Conservation (phyloP, 2,888 invertebrate species). For the Cactoblastis cactorum region DNA sequence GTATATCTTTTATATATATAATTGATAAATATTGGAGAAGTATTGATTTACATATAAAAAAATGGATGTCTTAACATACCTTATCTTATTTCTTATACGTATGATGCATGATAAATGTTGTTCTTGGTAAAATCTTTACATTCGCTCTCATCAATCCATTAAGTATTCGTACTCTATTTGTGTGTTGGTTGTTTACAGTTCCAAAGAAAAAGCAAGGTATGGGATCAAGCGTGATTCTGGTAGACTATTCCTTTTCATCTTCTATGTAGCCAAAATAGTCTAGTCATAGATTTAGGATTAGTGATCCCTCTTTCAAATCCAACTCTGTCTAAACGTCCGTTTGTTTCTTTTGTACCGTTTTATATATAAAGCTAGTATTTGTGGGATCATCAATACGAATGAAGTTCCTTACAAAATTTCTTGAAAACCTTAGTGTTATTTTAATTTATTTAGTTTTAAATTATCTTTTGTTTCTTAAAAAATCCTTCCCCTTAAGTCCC, state of each 20-base stretch:
- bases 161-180: slow-evolving; percentile 73
- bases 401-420: too few relatives aligned
- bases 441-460: too few relatives aligned
- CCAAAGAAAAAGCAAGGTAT: slow-evolving; percentile 88
- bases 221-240: slow-evolving; percentile 78
- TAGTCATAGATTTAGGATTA: slow-evolving; percentile 70
- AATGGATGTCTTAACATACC: slow-evolving; percentile 7
- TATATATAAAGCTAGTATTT: background rate
- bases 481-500: too few relatives aligned
- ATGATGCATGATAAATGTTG: slow-evolving; percentile 61
- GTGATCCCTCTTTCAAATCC: slow-evolving; percentile 36
- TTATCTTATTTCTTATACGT: slow-evolving; percentile 38
- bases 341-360: slow-evolving; percentile 27
- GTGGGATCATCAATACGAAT: too few relatives aligned
- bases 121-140: slow-evolving; percentile 27
- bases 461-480: too few relatives aligned
- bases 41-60: background rate
- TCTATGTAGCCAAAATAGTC: slow-evolving; percentile 69
- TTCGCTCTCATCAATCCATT: slow-evolving; percentile 49
- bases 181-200: slow-evolving; percentile 87
- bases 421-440: too few relatives aligned
- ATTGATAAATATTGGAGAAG: background rate
- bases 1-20: too few relatives aligned
- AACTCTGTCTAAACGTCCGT: slow-evolving; percentile 33
- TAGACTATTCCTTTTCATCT: slow-evolving; percentile 78